phyloP scores from a whole-genome alignment of 2,797 vertebrate genomes.

The Clarias laeviceps region DNA sequence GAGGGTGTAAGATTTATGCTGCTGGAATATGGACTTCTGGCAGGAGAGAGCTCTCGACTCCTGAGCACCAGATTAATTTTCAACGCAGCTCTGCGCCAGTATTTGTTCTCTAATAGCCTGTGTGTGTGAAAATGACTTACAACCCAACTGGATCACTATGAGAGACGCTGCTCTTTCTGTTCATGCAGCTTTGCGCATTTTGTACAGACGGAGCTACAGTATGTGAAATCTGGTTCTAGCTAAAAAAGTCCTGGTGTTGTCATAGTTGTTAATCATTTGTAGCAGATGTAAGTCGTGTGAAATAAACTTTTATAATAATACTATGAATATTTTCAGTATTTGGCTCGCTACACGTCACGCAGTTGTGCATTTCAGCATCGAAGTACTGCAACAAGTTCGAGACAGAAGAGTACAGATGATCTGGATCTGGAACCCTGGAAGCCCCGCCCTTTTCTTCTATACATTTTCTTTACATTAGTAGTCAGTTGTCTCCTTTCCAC shows the following conservation, averaged over 20 bases:
- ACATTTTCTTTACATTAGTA: not conserved
- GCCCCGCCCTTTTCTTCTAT: not conserved
- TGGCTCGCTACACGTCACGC: too few relatives aligned
- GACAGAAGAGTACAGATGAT: not conserved
- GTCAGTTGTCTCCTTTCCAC: not conserved
- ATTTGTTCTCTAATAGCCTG: constrained; percentile 62
- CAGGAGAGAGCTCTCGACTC: constrained; percentile 36
- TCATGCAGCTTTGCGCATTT: not conserved
- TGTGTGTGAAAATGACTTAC: constrained; percentile 70
- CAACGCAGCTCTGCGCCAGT: constrained; percentile 45
- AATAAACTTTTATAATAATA: not conserved
- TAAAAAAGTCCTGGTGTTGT: not conserved
- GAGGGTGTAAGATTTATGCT: constrained; percentile 50
- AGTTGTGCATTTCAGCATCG: not conserved
- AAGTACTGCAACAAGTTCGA: not conserved
- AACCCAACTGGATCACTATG: constrained; percentile 22
- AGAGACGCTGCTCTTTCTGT: constrained; percentile 51
- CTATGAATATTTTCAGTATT: not conserved
- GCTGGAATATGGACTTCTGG: constrained; percentile 11
- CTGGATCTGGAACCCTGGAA: not conserved
- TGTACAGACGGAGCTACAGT: not conserved
- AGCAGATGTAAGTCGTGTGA: not conserved
- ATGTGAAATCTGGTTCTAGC: not conserved
- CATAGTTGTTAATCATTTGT: not conserved
- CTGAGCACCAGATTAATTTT: constrained; percentile 55